Evolutionary conservation across 2,113 vertebrate species (phyloP).

Genomic region (Python bivittatus): DNA sequence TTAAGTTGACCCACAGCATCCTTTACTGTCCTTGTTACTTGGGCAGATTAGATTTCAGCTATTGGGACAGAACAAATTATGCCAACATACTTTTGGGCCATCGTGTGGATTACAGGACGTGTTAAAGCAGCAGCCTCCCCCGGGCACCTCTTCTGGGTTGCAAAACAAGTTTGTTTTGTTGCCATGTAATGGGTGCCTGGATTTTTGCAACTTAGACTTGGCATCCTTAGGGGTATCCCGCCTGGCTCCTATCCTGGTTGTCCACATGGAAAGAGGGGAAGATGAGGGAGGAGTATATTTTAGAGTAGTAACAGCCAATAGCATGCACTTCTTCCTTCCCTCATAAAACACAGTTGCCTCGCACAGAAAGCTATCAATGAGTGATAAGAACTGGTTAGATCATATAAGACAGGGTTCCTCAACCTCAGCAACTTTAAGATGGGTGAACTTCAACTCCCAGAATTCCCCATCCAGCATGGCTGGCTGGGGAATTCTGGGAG

Average conservation of each 20-base stretch:
- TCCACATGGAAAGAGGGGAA: not conserved
- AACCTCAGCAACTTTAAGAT: too few species aligned
- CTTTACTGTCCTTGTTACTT: not conserved
- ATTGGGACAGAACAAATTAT: not conserved
- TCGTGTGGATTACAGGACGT: not conserved
- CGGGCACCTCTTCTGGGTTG: not conserved
- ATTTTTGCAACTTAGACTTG: not conserved
- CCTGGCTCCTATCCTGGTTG: not conserved
- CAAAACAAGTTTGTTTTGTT: not conserved
- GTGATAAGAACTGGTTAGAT: not conserved
- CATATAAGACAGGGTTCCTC: not conserved
- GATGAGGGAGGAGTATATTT: not conserved
- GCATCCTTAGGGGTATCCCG: not conserved
- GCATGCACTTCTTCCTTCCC: not conserved
- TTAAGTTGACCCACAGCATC: not conserved
- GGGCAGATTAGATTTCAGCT: not conserved
- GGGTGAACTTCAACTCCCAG: too few species aligned
- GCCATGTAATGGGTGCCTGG: not conserved
- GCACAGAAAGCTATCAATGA: not conserved
- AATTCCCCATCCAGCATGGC: too few species aligned
- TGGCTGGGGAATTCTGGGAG: too few species aligned
- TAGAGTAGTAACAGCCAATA: not conserved
- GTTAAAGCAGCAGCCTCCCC: not conserved
- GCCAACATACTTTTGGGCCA: not conserved
- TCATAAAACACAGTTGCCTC: not conserved